These are phyloP conservation scores for Clupea harengus DNA, from an alignment of 2,113 vertebrate species.

Conservation along the genomic window DNA sequence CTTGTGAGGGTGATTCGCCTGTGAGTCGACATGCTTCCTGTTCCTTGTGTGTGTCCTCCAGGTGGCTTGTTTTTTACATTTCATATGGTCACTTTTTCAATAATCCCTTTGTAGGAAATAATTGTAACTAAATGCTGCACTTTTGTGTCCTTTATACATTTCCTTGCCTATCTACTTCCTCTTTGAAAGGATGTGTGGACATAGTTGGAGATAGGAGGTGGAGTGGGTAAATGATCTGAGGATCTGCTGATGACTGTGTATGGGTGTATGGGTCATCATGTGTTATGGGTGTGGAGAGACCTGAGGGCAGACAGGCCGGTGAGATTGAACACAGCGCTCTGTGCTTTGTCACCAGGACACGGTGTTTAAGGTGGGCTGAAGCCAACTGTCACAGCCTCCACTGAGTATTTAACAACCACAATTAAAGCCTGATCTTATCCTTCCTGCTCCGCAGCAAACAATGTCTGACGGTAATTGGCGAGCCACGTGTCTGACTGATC, in stretches of 20 bases:
- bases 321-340: slow-evolving; percentile 20
- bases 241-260: not conserved
- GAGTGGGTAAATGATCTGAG: not conserved
- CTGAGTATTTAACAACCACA: slow-evolving; percentile 8
- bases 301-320: not conserved
- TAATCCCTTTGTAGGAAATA: too few species aligned
- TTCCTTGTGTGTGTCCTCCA: too few species aligned
- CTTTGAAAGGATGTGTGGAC: not conserved
- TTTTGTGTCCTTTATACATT: too few species aligned
- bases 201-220: not conserved
- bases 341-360: slow-evolving; percentile 38
- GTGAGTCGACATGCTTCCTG: too few species aligned
- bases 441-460: slow-evolving; percentile 20
- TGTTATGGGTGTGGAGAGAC: not conserved
- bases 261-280: too few species aligned
- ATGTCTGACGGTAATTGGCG: slow-evolving; percentile 1
- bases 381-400: slow-evolving; percentile 13
- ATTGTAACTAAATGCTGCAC: too few species aligned
- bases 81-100: not conserved
- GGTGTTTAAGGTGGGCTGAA: slow-evolving; percentile 29
- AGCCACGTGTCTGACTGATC: not conserved
- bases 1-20: not conserved
- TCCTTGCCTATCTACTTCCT: too few species aligned
- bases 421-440: slow-evolving; percentile 9
- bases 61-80: too few species aligned